Conservation (phyloP, 92 coral and sea anemone genomes). For the Parazoanthus swiftii region DNA sequence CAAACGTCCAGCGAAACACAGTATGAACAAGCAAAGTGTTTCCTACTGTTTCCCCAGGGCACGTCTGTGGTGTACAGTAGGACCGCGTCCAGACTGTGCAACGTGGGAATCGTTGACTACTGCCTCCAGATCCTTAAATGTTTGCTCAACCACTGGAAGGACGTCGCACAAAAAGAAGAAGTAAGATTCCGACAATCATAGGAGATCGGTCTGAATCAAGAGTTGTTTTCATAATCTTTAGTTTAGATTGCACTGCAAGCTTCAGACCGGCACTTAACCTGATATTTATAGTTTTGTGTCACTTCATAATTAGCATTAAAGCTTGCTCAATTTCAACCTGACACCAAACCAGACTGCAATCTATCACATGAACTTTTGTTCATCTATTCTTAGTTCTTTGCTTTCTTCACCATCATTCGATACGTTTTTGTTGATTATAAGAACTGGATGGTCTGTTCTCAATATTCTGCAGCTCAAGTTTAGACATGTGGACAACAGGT, state of each 20-base stretch:
- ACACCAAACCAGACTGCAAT: too few relatives aligned
- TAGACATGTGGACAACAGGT: too few relatives aligned
- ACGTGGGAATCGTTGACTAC: constrained; percentile 74
- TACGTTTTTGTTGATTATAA: too few relatives aligned
- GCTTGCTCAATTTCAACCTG: background rate
- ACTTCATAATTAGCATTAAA: background rate
- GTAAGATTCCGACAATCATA: constrained; percentile 37
- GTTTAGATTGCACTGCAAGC: background rate
- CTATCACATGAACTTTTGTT: too few relatives aligned
- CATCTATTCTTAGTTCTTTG: too few relatives aligned
- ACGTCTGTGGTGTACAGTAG: constrained; percentile 76
- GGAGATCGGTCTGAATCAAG: too few relatives aligned
- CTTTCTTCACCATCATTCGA: too few relatives aligned
- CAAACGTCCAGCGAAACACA: background rate
- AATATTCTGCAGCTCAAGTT: too few relatives aligned
- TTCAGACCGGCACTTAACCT: background rate
- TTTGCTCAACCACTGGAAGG: constrained; percentile 87
- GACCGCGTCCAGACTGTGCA: constrained; percentile 78
- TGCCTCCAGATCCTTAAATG: constrained; percentile 86
- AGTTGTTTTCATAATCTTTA: background rate
- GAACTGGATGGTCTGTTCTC: too few relatives aligned
- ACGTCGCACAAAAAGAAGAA: constrained; percentile 79
- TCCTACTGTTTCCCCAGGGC: constrained; percentile 47
- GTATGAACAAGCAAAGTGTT: background rate
- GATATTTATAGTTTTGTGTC: background rate